Base-by-base conservation (phyloP, 1,140 invertebrate species). In the Meloidogyne chitwoodi region DNA sequence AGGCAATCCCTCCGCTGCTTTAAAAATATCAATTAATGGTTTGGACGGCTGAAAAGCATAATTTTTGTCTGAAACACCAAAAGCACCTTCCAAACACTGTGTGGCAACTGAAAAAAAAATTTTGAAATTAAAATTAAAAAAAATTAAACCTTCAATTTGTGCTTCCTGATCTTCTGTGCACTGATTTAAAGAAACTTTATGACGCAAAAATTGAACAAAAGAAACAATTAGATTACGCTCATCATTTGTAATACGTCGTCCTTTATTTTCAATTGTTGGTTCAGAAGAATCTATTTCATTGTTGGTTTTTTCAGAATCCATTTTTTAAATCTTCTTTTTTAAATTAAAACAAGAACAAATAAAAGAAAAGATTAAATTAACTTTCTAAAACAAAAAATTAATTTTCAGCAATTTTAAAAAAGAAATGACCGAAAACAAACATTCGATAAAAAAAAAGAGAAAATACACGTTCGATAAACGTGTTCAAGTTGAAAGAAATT, bases 121-220 rank as follows among this genome's bases (percentile, higher is more conserved):
- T 16, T 29, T 12, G 22, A 56, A n/a, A 27, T 2, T 14, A 41
- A 19, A 31, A 22, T 19, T 2, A n/a, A 1, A 65, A 80, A 75
- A 70, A 63, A n/a, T n/a, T n/a, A n/a, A 41, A 86, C 84, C 84
- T 76, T 86, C 84, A 61, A 86, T 69, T 22, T 75, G 83, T 63
- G 87, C 84, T 22, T 82, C 78, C 31, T 87, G 85, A 62, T 83
- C 85, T 14, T 76, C 61, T 22, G 78, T 84, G 61, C 83, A 87
- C 31, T 86, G 78, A 63, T 84, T 84, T 6, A 68, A 56, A 24
- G 85, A 85, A 26, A 86, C 84, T 68, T 86, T 86, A 14, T 86
- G 85, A 4, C 84, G 84, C 61, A 86, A 48, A 70, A 86, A 86
- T 44, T 86, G 84, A 63, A 86, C 83, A 76, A 87, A 86, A 1